Conservation (phyloP, 2,797 vertebrate species). For the Sandelia bainsii region DNA sequence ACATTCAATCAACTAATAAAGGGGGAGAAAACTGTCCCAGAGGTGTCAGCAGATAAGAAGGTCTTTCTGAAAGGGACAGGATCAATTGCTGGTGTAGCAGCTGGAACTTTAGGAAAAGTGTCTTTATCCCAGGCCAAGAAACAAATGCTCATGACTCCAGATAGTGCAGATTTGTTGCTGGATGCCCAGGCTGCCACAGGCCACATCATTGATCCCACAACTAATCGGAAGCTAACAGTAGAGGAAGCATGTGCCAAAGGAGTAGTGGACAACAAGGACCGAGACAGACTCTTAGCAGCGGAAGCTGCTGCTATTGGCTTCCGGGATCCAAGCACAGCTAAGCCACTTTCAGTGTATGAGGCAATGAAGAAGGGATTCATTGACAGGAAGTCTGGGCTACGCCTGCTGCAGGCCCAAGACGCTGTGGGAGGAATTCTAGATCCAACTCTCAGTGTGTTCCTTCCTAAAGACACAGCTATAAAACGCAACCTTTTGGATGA, state of each 20-base stretch:
- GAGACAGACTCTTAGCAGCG: slow-evolving; percentile 79
- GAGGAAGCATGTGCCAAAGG: slow-evolving; percentile 74
- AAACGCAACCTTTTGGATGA: slow-evolving; percentile 82
- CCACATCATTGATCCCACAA: slow-evolving; percentile 90
- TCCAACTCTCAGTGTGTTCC: slow-evolving; percentile 75
- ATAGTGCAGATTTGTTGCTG: slow-evolving; percentile 80
- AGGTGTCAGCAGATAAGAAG: slow-evolving; percentile 90
- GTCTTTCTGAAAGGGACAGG: slow-evolving; percentile 86
- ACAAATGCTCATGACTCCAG: slow-evolving; percentile 86
- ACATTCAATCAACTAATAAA: slow-evolving; percentile 75
- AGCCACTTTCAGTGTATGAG: slow-evolving; percentile 91
- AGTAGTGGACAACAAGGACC: slow-evolving; percentile 79
- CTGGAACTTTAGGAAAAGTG: slow-evolving; percentile 84
- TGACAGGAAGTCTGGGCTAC: slow-evolving; percentile 91
- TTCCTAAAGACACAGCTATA: slow-evolving; percentile 85
- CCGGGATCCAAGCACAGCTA: slow-evolving; percentile 40
- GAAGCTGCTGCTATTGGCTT: slow-evolving; percentile 79
- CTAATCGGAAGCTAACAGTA: slow-evolving; percentile 85
- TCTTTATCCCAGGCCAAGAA: slow-evolving; percentile 90
- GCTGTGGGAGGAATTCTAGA: slow-evolving; percentile 87
- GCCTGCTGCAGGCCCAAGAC: slow-evolving; percentile 91
- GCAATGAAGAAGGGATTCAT: slow-evolving; percentile 95
- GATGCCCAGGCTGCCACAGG: slow-evolving; percentile 95
- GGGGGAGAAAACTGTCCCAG: slow-evolving; percentile 86
- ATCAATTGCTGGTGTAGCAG: slow-evolving; percentile 86